Conservation (phyloP, 2,113 vertebrate species). For the Acanthisitta chloris region DNA sequence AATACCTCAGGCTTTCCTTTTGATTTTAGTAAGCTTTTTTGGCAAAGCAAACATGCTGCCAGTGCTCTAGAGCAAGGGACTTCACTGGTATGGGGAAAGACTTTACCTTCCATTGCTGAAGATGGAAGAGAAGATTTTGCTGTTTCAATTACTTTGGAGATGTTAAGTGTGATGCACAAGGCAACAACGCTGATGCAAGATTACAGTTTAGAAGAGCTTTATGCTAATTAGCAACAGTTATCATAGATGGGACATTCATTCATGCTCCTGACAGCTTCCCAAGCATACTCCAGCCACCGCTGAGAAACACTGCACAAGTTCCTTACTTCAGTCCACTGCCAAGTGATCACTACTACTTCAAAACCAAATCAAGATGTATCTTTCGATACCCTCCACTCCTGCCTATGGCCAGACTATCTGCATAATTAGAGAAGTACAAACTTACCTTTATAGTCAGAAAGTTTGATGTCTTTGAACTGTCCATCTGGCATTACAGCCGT, state of each 20-base stretch:
- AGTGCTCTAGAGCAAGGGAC: background rate
- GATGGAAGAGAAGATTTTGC: background rate
- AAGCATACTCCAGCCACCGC: background rate
- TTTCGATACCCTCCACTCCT: background rate
- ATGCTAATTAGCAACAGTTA: background rate
- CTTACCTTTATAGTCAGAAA: conserved; percentile 92
- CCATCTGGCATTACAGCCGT: conserved; percentile 95
- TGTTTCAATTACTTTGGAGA: background rate
- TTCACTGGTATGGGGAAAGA: background rate
- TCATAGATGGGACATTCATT: background rate
- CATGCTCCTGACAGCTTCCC: background rate
- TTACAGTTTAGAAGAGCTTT: background rate
- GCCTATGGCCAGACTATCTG: background rate
- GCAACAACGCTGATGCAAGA: background rate
- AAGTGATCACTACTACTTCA: background rate
- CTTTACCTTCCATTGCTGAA: background rate
- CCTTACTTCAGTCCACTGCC: background rate
- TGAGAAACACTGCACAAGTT: background rate
- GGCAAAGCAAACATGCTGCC: background rate
- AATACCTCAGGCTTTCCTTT: background rate
- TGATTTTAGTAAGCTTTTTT: background rate
- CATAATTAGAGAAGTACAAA: background rate
- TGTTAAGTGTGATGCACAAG: background rate
- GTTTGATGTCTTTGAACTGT: conserved; percentile 88
- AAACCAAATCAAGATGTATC: background rate